Evolutionary conservation across 92 coral and sea anemone genomes (phyloP), one percentile per base, ranked within the genome.

Genomic region (Ricordea florida): DNA sequence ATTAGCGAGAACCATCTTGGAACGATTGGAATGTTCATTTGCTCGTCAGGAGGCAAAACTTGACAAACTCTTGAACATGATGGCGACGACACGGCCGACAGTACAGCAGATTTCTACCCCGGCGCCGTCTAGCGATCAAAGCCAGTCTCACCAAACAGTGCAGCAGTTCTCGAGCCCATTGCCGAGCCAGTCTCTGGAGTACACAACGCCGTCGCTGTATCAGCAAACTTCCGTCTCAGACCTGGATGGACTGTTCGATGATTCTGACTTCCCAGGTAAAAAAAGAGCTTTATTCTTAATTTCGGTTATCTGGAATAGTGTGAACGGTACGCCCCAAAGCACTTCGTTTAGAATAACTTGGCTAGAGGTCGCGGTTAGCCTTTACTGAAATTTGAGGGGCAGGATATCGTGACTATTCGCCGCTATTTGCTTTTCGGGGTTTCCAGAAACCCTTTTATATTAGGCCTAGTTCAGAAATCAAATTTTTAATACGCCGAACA

Each of bases 241-340:
- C 45, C 7, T 58, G 17, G 66, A 58, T 20, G 34, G 66, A 58
- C 66, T 58, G 14, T 36, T 58, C 27, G 66, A 58, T 21, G 31
- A 58, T 15, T 36, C 41, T 35, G 46, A 33, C 40, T 58, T 58
- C 5, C 3, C 46, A 58, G 45, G 66, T 34, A 58, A 29, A 23
- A 34, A 22, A 28, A 58, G 2, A 28, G 66, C 26, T 22, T 35
- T 17, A 58, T 9, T n/a, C 45, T 57, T 32, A 33, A 57, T 6
- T 58, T 28, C 4, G 30, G 23, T 2, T 10, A 58, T 17, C n/a
- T 30, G 13, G 30, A 56, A 56, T n/a, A 29, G 30, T 10, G 15
- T n/a, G n/a, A n/a, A n/a, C n/a, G n/a, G n/a, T n/a, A n/a, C n/a
- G n/a, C n/a, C n/a, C n/a, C n/a, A n/a, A n/a, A n/a, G n/a, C n/a